These are phyloP conservation scores for Nomada ferruginata DNA, from an alignment of 2,888 invertebrate species.

Conservation along the genomic window DNA sequence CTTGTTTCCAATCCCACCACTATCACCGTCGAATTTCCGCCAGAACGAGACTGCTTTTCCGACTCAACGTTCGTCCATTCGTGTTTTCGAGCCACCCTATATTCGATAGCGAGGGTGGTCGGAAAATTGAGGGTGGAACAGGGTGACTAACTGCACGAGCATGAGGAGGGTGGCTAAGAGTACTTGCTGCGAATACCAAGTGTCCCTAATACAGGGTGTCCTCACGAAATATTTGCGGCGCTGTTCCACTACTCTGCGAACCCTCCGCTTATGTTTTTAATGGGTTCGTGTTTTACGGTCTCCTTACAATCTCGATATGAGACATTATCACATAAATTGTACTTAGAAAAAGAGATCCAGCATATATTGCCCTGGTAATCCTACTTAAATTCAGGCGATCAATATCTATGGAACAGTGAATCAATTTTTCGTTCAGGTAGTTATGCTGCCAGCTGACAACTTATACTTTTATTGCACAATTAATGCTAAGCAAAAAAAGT, in stretches of 20 bases:
- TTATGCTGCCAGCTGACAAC: not conserved
- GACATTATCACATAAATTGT: not conserved
- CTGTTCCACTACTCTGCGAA: not conserved
- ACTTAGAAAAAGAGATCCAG: not conserved
- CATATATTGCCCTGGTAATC: too few species aligned
- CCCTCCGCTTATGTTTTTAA: not conserved
- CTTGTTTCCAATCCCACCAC: slow-evolving; percentile 36
- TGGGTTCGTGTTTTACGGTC: not conserved
- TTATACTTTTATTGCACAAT: slow-evolving; percentile 1
- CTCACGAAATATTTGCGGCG: slow-evolving; percentile 47
- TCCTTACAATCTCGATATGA: not conserved
- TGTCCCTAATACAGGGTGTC: slow-evolving; percentile 68
- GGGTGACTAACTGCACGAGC: slow-evolving; percentile 78
- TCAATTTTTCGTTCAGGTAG: not conserved
- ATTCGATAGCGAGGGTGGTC: slow-evolving; percentile 66
- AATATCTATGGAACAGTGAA: too few species aligned
- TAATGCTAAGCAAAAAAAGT: not conserved
- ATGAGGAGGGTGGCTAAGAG: slow-evolving; percentile 69
- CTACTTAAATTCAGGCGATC: not conserved
- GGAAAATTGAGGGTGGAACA: slow-evolving; percentile 73
- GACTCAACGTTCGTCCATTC: slow-evolving; percentile 15
- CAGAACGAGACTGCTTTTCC: slow-evolving; percentile 31
- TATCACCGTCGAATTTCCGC: slow-evolving; percentile 66
- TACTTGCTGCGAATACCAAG: slow-evolving; percentile 76
- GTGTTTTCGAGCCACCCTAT: slow-evolving; percentile 62